These are phyloP conservation scores for Triplophysa dalaica DNA, from an alignment of 2,113 vertebrate genomes.

Conservation along the genomic window DNA sequence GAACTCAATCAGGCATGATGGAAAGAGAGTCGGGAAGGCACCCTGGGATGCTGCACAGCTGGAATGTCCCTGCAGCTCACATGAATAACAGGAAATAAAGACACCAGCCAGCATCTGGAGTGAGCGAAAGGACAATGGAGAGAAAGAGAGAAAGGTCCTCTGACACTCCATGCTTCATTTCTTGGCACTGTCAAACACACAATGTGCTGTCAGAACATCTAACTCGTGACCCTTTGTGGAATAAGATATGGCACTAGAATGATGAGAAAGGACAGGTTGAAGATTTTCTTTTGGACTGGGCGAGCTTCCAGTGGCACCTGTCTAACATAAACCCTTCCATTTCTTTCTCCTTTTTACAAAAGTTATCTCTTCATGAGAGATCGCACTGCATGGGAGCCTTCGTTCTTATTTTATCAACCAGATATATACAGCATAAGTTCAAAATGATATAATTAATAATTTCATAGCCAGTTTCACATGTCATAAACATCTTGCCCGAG, in stretches of 20 bases:
- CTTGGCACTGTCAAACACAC: slow-evolving; percentile 25
- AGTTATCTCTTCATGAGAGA: too few species aligned
- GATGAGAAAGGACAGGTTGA: slow-evolving; percentile 16
- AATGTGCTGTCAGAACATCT: slow-evolving; percentile 18
- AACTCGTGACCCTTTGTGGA: background rate
- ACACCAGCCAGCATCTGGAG: slow-evolving; percentile 17
- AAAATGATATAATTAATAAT: background rate
- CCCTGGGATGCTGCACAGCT: slow-evolving; percentile 20
- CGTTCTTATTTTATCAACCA: too few species aligned
- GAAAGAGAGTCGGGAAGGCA: background rate
- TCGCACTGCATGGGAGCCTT: too few species aligned
- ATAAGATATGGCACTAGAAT: slow-evolving; percentile 5
- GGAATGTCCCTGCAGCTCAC: slow-evolving; percentile 33
- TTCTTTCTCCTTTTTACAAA: background rate
- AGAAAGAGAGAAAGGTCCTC: slow-evolving; percentile 11
- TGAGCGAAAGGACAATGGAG: background rate
- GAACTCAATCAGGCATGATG: slow-evolving; percentile 23
- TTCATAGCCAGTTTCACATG: background rate
- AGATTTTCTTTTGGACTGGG: background rate
- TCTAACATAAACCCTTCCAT: background rate
- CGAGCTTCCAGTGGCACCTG: slow-evolving; percentile 12
- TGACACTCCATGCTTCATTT: slow-evolving; percentile 33
- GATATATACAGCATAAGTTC: too few species aligned
- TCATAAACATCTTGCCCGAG: background rate
- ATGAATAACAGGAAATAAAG: slow-evolving; percentile 38